These are phyloP conservation scores for Ciconia nigra DNA, from an alignment of 2,797 vertebrate species.

Conservation along the genomic window DNA sequence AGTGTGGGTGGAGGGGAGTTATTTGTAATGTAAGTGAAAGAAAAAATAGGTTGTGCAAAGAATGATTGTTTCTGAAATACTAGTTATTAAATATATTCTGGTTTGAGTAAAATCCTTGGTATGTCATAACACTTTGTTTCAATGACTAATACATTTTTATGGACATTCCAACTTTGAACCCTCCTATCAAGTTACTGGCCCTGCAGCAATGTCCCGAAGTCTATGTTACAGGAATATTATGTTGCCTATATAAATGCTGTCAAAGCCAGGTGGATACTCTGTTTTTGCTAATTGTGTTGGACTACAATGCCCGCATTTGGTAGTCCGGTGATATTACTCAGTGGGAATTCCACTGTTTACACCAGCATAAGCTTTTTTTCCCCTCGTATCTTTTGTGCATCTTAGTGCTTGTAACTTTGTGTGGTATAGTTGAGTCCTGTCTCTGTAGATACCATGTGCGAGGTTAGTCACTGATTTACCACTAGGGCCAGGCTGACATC, in stretches of 20 bases:
- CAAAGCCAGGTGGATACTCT: neutral
- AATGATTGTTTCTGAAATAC: neutral
- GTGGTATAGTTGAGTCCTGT: neutral
- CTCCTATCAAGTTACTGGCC: conserved; percentile 10
- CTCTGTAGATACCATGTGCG: neutral
- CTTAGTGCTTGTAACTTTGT: neutral
- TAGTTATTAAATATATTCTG: neutral
- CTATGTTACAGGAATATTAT: neutral
- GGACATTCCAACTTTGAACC: conserved; percentile 49
- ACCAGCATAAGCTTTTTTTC: neutral
- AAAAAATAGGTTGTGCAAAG: neutral
- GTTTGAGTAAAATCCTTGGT: neutral
- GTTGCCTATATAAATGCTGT: neutral
- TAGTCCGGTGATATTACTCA: neutral
- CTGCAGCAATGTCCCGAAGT: neutral
- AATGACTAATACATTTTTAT: conserved; percentile 28
- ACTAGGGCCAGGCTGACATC: neutral
- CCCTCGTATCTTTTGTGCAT: fast-evolving
- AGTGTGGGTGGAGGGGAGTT: neutral
- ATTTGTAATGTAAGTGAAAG: neutral
- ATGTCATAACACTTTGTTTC: neutral
- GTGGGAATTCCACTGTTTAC: neutral
- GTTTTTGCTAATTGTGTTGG: neutral
- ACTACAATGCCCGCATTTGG: neutral
- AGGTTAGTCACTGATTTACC: neutral